These are phyloP conservation scores for Tenebrio molitor DNA, from an alignment of 1,140 invertebrate species.

Conservation along the genomic window DNA sequence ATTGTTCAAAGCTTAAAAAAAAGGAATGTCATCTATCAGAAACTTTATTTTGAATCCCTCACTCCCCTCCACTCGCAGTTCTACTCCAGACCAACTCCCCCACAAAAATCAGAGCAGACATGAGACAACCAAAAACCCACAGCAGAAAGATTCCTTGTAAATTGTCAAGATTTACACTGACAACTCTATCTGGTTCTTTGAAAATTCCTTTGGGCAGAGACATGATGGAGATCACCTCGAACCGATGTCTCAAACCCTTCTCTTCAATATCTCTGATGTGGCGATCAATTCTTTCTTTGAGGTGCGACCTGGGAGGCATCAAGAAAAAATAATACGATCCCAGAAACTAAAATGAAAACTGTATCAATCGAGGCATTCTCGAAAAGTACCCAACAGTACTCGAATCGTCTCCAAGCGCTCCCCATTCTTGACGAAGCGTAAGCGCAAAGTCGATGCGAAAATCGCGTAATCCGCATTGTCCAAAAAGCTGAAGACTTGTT, in stretches of 20 bases:
- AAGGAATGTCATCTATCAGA: no score
- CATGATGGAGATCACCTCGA: neutral
- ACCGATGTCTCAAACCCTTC: neutral
- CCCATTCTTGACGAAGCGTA: no score
- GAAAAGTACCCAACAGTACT: no score
- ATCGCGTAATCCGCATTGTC: no score
- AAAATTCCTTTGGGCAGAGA: neutral
- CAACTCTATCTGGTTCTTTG: neutral
- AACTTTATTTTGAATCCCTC: no score
- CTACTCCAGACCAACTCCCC: no score
- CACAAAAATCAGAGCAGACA: neutral
- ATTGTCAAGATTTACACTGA: neutral
- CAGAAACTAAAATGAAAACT: conserved; percentile 19
- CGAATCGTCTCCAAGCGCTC: no score
- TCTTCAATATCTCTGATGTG: conserved; percentile 1
- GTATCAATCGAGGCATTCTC: no score
- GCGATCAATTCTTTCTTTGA: conserved; percentile 1
- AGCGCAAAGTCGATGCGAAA: no score
- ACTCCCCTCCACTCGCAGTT: no score
- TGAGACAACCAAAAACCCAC: neutral
- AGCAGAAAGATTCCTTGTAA: conserved; percentile 1
- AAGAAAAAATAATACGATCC: neutral
- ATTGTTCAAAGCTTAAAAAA: no score
- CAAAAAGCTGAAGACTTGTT: no score
- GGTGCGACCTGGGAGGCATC: neutral